Evolutionary conservation across 2,888 invertebrate species (phyloP), one percentile per base, ranked within the genome.

Genomic region (Loripinus fragilis): DNA sequence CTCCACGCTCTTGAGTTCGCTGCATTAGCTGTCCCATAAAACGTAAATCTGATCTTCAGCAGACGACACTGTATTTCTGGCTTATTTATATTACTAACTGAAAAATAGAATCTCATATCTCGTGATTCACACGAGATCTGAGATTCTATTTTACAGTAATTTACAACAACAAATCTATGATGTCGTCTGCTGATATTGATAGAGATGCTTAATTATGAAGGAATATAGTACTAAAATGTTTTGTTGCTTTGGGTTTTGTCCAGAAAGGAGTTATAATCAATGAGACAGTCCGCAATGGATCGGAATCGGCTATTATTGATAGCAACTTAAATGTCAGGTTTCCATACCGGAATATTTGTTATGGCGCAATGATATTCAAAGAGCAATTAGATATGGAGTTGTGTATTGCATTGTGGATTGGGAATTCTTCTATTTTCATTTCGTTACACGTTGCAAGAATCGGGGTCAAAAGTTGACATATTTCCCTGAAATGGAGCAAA

Each of bases 401-500:
- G 10, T 33, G 2, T 20, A 33, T 20, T 33, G 8, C 33, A 1
- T 33, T 17, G 28, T 55, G 33, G 60, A 5, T 33, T 28, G 60
- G 60, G 60, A 60, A 17, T 60, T 33, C 60, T 17, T 8, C 2
- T 12, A 60, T 33, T 17, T 33, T 60, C 5, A 28, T 28, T 60
- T 60, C 60, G 8, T 1, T 60, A 15, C 20, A 12, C 30, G 8
- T 5, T 55, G 7, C 15, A 55, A 23, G 23, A 28, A 23, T 55
- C 28, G 17, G 60, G 60, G 60, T 60, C 60, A 60, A 60, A 60
- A 60, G 60, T 60, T 60, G 60, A 60, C 33, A 8, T 1, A 15
- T 33, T 60, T n/a, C 28, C 1, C 20, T 60, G 60, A 30, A 23
- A 60, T 60, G 60, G 60, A 60, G 60, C 20, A 30, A 33, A 67